Evolutionary conservation across 2,888 invertebrate species (phyloP).

Genomic region (Yponomeuta sedellus): DNA sequence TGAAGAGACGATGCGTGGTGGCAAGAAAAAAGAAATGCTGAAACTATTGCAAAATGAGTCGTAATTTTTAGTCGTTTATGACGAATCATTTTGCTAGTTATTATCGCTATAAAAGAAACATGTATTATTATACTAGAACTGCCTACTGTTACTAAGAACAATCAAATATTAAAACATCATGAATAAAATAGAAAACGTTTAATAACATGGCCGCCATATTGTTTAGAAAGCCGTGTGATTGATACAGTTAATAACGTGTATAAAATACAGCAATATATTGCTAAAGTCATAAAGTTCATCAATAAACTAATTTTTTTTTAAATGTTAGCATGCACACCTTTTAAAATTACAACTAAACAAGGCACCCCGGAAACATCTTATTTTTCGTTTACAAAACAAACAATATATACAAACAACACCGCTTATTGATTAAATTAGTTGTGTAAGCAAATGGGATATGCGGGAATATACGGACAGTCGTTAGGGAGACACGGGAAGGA

Average conservation of each 20-base stretch:
- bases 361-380: too few species aligned
- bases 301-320: too few species aligned
- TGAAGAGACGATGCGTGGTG: too few species aligned
- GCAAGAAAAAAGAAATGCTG: too few species aligned
- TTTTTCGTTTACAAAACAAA: neutral
- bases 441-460: neutral
- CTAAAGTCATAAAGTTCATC: neutral
- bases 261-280: neutral
- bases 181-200: neutral
- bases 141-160: neutral
- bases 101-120: too few species aligned
- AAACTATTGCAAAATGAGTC: too few species aligned
- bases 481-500: neutral
- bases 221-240: neutral
- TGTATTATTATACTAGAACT: too few species aligned
- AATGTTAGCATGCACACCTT: too few species aligned
- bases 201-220: neutral
- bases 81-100: too few species aligned
- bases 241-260: neutral
- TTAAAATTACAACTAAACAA: too few species aligned
- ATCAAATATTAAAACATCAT: neutral
- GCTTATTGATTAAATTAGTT: neutral
- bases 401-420: neutral
- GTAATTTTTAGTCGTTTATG: too few species aligned
- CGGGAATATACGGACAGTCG: neutral